These are phyloP conservation scores for Cavia aperea DNA, from an alignment of 2,113 vertebrate species.

Conservation along the genomic window DNA sequence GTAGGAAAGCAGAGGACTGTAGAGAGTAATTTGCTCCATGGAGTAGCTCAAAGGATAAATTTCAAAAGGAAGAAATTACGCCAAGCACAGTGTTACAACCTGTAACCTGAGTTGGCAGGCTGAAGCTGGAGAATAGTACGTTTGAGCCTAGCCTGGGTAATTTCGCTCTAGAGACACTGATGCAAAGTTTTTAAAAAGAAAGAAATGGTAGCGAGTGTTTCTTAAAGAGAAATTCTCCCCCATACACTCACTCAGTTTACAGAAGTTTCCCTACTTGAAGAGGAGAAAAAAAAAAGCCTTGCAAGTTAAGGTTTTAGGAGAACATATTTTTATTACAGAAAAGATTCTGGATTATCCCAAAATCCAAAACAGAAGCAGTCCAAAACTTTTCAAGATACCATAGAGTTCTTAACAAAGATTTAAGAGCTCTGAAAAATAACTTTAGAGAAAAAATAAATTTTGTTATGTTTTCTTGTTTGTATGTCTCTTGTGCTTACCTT, in stretches of 20 bases:
- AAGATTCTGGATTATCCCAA: background rate
- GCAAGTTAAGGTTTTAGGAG: background rate
- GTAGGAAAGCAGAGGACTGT: background rate
- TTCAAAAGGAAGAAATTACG: slow-evolving; percentile 11
- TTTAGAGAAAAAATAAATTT: background rate
- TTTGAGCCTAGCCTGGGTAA: background rate
- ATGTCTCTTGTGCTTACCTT: background rate
- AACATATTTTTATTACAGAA: background rate
- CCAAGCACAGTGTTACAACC: background rate
- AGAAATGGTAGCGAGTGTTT: background rate
- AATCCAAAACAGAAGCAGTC: background rate
- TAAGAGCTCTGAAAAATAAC: background rate
- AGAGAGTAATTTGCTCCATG: background rate
- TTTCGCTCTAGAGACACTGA: background rate
- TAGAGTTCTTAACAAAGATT: background rate
- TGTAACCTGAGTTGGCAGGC: background rate
- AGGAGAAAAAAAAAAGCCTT: background rate
- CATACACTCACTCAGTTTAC: background rate
- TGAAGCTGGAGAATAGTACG: background rate
- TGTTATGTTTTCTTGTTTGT: background rate
- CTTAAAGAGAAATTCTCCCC: background rate
- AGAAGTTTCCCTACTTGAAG: background rate
- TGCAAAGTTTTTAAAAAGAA: background rate
- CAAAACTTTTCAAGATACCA: background rate
- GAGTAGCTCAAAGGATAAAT: background rate